A percentile compares a stretch with the other conserved stretches of the same genome.
These are phyloP conservation scores for Nemoura dubitans DNA, from an alignment of 2,888 invertebrate genomes.

Conservation along the genomic window DNA sequence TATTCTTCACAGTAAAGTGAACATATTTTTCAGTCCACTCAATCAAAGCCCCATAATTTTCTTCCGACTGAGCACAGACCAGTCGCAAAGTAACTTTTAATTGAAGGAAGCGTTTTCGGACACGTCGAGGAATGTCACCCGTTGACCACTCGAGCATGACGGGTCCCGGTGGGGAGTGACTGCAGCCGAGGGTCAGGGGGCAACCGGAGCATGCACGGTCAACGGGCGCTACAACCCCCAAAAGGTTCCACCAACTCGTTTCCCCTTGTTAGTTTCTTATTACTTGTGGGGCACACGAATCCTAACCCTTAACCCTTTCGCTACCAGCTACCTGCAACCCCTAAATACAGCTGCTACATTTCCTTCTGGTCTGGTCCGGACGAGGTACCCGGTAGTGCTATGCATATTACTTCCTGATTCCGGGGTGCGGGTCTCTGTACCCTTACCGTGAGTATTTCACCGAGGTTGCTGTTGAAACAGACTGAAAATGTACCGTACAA, in stretches of 20 bases:
- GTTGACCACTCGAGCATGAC: slow-evolving; percentile 18
- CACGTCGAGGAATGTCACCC: slow-evolving; percentile 7
- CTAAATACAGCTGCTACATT: slow-evolving; percentile 39
- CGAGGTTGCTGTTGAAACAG: background rate
- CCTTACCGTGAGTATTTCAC: background rate
- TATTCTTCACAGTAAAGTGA: background rate
- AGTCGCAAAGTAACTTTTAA: background rate
- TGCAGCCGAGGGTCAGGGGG: background rate
- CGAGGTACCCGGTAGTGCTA: background rate
- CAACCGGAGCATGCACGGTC: background rate
- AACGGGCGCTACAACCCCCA: background rate
- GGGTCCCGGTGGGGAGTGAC: background rate
- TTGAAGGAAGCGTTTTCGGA: background rate
- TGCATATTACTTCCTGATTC: slow-evolving; percentile 9
- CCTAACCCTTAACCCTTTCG: slow-evolving; percentile 41
- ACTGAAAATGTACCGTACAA: too few relatives aligned
- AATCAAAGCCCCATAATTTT: background rate
- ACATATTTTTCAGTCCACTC: background rate
- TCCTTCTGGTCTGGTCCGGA: background rate
- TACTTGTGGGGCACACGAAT: slow-evolving; percentile 40
- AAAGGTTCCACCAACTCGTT: slow-evolving; percentile 13
- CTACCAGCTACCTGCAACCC: slow-evolving; percentile 37
- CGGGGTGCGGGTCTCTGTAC: background rate
- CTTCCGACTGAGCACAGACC: background rate
- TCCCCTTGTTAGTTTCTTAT: slow-evolving; percentile 42